Conservation (phyloP, 2,797 vertebrate species). For the Acanthurus leucopareius region DNA sequence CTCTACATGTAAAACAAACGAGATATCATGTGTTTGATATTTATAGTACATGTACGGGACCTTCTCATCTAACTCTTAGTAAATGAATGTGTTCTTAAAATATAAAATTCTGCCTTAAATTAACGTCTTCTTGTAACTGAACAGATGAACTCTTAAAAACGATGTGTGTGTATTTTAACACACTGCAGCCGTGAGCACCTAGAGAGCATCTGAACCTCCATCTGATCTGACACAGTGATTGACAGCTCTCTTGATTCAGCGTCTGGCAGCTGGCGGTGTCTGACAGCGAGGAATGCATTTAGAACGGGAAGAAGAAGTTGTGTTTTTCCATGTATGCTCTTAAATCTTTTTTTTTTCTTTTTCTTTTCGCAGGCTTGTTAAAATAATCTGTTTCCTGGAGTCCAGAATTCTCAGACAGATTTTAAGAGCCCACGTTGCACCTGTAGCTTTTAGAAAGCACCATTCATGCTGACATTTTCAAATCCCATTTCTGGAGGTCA, state of each 20-base stretch:
- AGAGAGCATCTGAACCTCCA: conserved; percentile 16
- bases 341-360: conserved; percentile 9
- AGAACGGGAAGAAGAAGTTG: conserved; percentile 27
- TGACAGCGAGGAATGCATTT: conserved; percentile 41
- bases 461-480: conserved; percentile 57
- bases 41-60: background rate
- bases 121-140: background rate
- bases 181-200: conserved; percentile 24
- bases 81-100: background rate
- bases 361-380: background rate
- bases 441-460: conserved; percentile 20
- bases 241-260: conserved; percentile 48
- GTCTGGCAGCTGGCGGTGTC: conserved; percentile 37
- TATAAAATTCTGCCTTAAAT: background rate
- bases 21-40: conserved; percentile 1
- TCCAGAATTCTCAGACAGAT: background rate
- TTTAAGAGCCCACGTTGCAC: conserved; percentile 32
- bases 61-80: background rate
- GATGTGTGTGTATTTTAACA: conserved; percentile 21
- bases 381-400: background rate
- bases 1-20: background rate
- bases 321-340: conserved; percentile 7
- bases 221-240: conserved; percentile 53
- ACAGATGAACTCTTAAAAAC: conserved; percentile 25
- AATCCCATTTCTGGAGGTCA: conserved; percentile 21